Evolutionary conservation across 2,113 vertebrate species (phyloP).

Genomic region (Falco punctatus): DNA sequence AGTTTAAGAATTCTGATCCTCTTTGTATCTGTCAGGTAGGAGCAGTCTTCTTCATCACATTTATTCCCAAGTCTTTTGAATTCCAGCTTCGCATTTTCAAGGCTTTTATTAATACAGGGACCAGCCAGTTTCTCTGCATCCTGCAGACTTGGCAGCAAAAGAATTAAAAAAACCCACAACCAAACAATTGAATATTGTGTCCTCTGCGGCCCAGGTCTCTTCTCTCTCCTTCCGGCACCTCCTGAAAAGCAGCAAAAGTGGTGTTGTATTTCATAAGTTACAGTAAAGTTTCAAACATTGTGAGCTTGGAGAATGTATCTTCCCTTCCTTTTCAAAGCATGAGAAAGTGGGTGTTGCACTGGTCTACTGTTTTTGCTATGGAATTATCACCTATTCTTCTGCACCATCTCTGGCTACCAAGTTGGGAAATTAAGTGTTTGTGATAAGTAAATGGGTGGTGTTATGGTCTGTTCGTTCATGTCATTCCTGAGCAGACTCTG

Average conservation of each 20-base stretch:
- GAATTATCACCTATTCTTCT: background rate
- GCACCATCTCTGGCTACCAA: background rate
- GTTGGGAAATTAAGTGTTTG: background rate
- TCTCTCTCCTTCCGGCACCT: background rate
- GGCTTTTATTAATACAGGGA: background rate
- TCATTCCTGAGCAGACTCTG: background rate
- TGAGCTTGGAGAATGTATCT: background rate
- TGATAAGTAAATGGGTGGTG: background rate
- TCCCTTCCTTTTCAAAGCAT: background rate
- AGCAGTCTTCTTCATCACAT: background rate
- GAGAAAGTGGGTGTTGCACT: background rate
- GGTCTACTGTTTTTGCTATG: background rate
- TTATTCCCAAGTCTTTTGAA: background rate
- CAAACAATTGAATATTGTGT: conserved; percentile 17
- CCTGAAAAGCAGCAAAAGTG: background rate
- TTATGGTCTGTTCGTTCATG: background rate
- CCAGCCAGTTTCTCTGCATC: conserved; percentile 14
- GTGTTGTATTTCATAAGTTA: background rate
- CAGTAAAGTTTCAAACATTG: background rate
- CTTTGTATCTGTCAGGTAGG: background rate
- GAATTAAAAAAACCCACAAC: background rate
- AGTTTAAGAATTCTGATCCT: background rate
- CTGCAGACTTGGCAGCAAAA: conserved; percentile 20
- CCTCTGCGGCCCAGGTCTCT: background rate
- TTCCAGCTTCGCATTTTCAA: conserved; percentile 38